These are phyloP conservation scores for Mercenaria mercenaria DNA, from an alignment of 1,140 invertebrate genomes.

Conservation along the genomic window DNA sequence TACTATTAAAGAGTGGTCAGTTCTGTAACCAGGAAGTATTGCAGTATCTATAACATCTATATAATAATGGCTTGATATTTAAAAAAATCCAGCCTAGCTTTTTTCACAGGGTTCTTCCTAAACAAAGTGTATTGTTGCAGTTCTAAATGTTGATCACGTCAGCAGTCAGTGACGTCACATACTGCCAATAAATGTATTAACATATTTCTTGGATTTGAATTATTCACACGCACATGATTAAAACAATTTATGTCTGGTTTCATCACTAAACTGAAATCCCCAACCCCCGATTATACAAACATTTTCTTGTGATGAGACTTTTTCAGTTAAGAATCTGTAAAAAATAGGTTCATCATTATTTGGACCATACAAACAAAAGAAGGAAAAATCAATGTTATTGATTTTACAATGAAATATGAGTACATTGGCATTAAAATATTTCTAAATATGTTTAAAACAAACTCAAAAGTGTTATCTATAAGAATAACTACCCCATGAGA, in stretches of 20 bases:
- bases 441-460: neutral
- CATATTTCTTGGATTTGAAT: neutral
- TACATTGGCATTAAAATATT: conserved; percentile 31
- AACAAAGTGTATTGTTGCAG: conserved; percentile 38
- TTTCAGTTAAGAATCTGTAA: neutral
- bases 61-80: conserved; percentile 11
- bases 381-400: neutral
- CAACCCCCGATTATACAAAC: conserved; percentile 4
- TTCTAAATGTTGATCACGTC: too few relatives aligned
- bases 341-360: conserved; percentile 48
- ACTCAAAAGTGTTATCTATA: conserved; percentile 57
- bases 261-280: conserved; percentile 48
- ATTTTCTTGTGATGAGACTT: neutral
- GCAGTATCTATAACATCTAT: neutral
- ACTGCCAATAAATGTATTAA: neutral
- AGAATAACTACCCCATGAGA: conserved; percentile 54
- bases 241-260: conserved; percentile 26
- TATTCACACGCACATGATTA: conserved; percentile 44
- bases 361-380: conserved; percentile 47
- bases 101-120: conserved; percentile 33
- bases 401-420: conserved; percentile 37
- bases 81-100: conserved; percentile 46
- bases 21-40: neutral
- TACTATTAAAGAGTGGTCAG: conserved; percentile 31
- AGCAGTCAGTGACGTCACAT: conserved; percentile 40